Percentiles rank a stretch among this genome's conserved stretches.
Conservation (phyloP, 23 tunicate genomes). For the Halocynthia roretzi region DNA sequence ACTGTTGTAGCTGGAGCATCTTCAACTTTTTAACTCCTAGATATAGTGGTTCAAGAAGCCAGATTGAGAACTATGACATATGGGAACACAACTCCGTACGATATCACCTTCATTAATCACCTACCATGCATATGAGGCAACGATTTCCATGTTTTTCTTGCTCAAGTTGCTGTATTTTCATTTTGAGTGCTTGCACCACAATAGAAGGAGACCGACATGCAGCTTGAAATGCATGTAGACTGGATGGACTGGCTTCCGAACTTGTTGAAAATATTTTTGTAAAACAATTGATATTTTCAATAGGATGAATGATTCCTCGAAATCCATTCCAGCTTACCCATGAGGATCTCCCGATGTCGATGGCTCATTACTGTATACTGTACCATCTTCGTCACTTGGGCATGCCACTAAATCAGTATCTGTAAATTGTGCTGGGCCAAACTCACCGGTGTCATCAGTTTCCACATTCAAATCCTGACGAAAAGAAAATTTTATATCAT, state of each 20-base stretch:
- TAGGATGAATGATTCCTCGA: too few species aligned
- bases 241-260: too few species aligned
- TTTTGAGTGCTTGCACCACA: constrained; percentile 14
- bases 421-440: constrained; percentile 42
- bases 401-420: constrained; percentile 29
- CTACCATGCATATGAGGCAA: constrained; percentile 61
- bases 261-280: too few species aligned
- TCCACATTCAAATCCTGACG: constrained; percentile 48
- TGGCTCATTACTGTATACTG: not conserved
- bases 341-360: too few species aligned
- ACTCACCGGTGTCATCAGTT: constrained; percentile 48
- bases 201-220: not conserved
- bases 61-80: too few species aligned
- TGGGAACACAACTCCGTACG: not conserved
- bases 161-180: constrained; percentile 42
- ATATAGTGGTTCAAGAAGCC: too few species aligned
- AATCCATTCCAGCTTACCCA: too few species aligned
- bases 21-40: too few species aligned
- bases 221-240: too few species aligned
- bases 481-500: not conserved
- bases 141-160: constrained; percentile 15
- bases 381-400: constrained; percentile 18
- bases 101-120: not conserved
- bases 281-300: too few species aligned
- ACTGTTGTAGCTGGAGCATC: too few species aligned